phyloP scores from a whole-genome alignment of 2,797 vertebrate species.

The Alcedo quadribrachys region DNA sequence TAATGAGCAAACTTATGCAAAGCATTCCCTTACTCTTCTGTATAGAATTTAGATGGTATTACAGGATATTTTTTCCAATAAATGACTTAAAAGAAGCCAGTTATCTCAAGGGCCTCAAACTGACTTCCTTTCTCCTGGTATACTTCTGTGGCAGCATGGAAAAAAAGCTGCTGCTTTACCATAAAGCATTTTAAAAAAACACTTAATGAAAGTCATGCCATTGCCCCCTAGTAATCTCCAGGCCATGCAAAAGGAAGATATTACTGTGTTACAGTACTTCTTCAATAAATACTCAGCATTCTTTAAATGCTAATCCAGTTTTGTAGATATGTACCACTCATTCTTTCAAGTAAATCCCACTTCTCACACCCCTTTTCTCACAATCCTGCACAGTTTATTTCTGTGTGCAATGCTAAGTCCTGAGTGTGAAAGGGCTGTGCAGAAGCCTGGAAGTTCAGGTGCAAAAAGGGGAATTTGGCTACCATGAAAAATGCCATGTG shows the following conservation, averaged over 20 bases:
- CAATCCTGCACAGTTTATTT: neutral
- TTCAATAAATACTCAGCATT: neutral
- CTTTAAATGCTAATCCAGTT: neutral
- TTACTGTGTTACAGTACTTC: neutral
- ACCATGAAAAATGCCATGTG: neutral
- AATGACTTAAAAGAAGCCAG: neutral
- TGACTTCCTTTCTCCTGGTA: neutral
- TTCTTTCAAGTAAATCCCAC: neutral
- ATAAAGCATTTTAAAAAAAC: neutral
- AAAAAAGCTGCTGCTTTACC: neutral
- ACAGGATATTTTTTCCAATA: neutral
- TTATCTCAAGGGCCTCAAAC: neutral
- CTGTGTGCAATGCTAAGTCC: rapidly evolving
- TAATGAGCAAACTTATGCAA: neutral
- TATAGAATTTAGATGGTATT: neutral
- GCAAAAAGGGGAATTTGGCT: neutral
- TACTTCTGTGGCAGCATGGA: neutral
- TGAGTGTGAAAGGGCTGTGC: neutral
- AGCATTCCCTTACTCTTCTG: neutral
- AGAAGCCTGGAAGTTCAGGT: neutral
- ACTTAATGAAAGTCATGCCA: neutral
- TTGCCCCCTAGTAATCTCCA: neutral
- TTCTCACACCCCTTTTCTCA: neutral
- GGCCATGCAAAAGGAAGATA: neutral
- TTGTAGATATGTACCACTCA: neutral